Conservation (phyloP, 2,888 invertebrate species). For the Epirrhoe alternata region DNA sequence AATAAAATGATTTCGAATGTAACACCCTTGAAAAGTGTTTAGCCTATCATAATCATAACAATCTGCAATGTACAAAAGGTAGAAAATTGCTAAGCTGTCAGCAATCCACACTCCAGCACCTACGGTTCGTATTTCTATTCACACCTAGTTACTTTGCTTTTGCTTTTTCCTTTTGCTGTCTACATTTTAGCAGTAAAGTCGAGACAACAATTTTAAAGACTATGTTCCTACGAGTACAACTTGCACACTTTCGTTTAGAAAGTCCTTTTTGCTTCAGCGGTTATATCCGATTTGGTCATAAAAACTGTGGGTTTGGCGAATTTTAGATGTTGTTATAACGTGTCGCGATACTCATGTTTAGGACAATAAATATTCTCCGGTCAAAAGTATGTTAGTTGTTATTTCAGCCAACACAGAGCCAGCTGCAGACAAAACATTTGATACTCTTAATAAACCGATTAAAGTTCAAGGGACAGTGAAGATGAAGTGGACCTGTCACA, state of each 20-base stretch:
- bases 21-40: background rate
- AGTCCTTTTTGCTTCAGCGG: background rate
- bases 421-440: conserved; percentile 3
- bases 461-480: conserved; percentile 43
- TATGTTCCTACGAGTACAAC: background rate
- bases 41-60: conserved; percentile 1
- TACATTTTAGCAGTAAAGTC: conserved; percentile 20
- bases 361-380: background rate
- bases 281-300: too few species aligned
- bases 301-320: background rate
- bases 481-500: conserved; percentile 35
- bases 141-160: conserved; percentile 12
- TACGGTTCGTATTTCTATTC: conserved; percentile 15
- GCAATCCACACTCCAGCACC: conserved; percentile 5
- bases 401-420: conserved; percentile 3
- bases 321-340: too few species aligned
- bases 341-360: too few species aligned
- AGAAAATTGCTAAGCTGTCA: conserved; percentile 11
- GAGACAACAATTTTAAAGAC: conserved; percentile 17
- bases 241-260: background rate
- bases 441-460: conserved; percentile 21
- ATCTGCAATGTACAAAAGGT: conserved; percentile 2
- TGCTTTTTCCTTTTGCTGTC: conserved; percentile 9
- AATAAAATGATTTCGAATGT: background rate
- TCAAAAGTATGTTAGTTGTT: background rate